Conservation (phyloP, 1,140 invertebrate genomes). For the Pseudoatta argentina region DNA sequence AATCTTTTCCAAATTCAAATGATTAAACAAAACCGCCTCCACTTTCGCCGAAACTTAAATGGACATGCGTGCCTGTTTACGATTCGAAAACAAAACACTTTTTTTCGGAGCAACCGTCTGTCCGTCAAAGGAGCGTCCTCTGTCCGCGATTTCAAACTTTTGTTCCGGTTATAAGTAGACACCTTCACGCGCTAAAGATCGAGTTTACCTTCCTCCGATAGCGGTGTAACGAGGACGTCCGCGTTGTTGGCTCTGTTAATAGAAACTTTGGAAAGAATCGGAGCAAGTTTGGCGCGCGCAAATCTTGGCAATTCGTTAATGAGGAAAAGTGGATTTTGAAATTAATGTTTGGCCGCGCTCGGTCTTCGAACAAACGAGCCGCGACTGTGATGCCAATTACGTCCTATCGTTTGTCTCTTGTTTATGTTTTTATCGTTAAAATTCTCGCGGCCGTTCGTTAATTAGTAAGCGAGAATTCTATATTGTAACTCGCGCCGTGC, state of each 20-base stretch:
- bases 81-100: constrained; percentile 1
- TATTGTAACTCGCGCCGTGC: background rate
- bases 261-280: constrained; percentile 46
- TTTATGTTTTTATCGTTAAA: constrained; percentile 24
- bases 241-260: constrained; percentile 42
- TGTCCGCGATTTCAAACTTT: background rate
- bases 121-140: background rate
- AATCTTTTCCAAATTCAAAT: background rate
- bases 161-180: constrained; percentile 1
- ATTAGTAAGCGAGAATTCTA: constrained; percentile 18
- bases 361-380: too few species aligned
- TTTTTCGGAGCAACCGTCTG: background rate
- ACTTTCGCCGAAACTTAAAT: background rate
- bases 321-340: constrained; percentile 9
- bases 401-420: background rate
- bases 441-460: background rate
- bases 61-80: background rate
- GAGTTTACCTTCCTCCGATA: constrained; percentile 3
- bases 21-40: background rate
- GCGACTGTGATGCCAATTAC: background rate
- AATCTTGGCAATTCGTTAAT: constrained; percentile 26
- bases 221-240: background rate
- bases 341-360: background rate
- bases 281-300: constrained; percentile 33
- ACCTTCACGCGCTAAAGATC: constrained; percentile 28